Conservation (phyloP, 2,888 invertebrate genomes). For the Erebia epiphron region DNA sequence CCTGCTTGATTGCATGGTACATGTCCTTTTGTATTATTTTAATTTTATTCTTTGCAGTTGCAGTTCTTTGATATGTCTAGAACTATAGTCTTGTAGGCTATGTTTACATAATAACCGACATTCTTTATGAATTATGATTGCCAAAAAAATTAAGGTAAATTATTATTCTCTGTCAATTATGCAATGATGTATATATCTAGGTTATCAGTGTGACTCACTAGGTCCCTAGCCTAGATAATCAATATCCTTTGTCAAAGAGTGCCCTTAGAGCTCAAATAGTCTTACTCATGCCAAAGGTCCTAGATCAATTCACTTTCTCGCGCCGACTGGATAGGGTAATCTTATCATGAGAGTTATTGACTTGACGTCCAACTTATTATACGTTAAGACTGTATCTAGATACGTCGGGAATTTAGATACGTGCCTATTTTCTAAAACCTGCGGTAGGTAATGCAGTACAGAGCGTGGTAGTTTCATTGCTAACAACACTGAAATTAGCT, state of each 20-base stretch:
- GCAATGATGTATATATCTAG: conserved; percentile 6
- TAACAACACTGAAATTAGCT: no score
- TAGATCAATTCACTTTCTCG: conserved; percentile 38
- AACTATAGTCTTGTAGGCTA: no score
- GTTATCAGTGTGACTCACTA: conserved; percentile 28
- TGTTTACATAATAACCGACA: no score
- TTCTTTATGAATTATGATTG: no score
- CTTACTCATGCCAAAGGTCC: conserved; percentile 38
- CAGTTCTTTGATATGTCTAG: no score
- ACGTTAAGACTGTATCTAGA: conserved; percentile 18
- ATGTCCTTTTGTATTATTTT: no score
- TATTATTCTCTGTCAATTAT: not conserved
- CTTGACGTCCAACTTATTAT: conserved; percentile 22
- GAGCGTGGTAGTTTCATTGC: not conserved
- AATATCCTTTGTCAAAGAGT: conserved; percentile 36
- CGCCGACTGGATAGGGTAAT: conserved; percentile 26
- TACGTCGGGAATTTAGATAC: conserved; percentile 10
- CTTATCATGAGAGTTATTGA: conserved; percentile 31
- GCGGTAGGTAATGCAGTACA: not conserved
- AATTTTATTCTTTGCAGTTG: no score
- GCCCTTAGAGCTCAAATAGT: conserved; percentile 27
- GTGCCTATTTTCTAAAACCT: not conserved
- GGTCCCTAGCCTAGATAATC: conserved; percentile 22
- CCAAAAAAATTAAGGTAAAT: no score
- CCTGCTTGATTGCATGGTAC: no score